Percentiles rank a stretch among this genome's conserved stretches.
These are phyloP conservation scores for Orestias chungarensis DNA, from an alignment of 2,797 vertebrate species.

Conservation along the genomic window DNA sequence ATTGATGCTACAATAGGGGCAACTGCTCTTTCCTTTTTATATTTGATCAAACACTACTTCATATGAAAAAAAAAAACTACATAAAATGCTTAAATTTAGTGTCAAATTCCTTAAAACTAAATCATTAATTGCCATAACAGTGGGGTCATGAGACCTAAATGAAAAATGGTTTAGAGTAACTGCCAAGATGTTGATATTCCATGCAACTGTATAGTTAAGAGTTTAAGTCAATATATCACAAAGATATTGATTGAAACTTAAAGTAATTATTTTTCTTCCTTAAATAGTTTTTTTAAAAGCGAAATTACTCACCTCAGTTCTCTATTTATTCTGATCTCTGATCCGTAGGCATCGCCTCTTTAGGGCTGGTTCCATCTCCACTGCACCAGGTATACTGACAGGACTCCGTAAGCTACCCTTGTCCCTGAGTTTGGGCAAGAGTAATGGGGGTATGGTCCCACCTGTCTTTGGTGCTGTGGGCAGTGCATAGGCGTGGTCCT, in stretches of 20 bases:
- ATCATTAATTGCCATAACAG: background rate
- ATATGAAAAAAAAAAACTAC: background rate
- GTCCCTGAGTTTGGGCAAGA: slow-evolving; percentile 81
- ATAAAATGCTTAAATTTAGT: background rate
- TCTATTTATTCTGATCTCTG: slow-evolving; percentile 98
- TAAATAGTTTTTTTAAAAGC: slow-evolving; percentile 14
- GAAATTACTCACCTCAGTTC: slow-evolving; percentile 61
- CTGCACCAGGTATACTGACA: slow-evolving; percentile 81
- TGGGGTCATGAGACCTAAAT: background rate
- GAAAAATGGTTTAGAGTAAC: background rate
- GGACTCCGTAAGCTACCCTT: slow-evolving; percentile 83
- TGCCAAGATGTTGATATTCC: background rate
- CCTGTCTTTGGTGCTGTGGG: slow-evolving; percentile 93
- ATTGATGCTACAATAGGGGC: background rate
- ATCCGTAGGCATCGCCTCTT: slow-evolving; percentile 98
- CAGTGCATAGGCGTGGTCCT: slow-evolving; percentile 94
- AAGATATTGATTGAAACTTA: slow-evolving; percentile 9
- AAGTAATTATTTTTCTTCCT: slow-evolving; percentile 17
- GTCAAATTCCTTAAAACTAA: background rate
- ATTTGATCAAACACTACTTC: background rate
- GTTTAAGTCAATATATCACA: background rate
- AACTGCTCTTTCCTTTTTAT: background rate
- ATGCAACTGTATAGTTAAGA: background rate
- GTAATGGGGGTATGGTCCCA: slow-evolving; percentile 73
- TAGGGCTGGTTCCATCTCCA: slow-evolving; percentile 92